Percentiles rank a stretch among this genome's conserved stretches.
Evolutionary conservation across 1,140 invertebrate species (phyloP).

Genomic region (Helicoverpa zea): DNA sequence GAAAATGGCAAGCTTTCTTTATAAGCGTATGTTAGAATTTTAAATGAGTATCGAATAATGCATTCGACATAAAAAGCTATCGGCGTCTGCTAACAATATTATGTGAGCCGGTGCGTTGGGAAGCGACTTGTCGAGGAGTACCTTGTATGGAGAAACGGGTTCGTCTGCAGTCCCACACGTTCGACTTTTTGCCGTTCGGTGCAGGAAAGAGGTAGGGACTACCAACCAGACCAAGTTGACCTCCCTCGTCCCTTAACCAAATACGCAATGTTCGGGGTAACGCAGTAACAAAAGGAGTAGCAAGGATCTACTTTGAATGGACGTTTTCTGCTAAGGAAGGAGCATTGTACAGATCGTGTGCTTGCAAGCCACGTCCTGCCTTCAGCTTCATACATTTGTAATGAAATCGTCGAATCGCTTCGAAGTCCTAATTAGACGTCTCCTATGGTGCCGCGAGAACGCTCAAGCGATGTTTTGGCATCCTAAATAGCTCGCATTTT

Average conservation of each 20-base stretch:
- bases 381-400: conserved; percentile 79
- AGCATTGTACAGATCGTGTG: conserved; percentile 79
- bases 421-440: conserved; percentile 74
- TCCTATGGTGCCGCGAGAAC: conserved; percentile 55
- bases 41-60: conserved; percentile 87
- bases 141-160: conserved; percentile 85
- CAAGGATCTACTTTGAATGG: conserved; percentile 41
- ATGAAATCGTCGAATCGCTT: conserved; percentile 76
- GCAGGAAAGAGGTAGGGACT: conserved; percentile 77
- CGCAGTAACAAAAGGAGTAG: conserved; percentile 62
- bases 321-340: conserved; percentile 58
- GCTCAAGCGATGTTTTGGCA: conserved; percentile 58
- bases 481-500: conserved; percentile 55
- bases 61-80: conserved; percentile 86
- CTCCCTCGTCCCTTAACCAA: conserved; percentile 55
- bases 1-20: conserved; percentile 84
- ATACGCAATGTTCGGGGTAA: conserved; percentile 35
- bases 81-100: conserved; percentile 83
- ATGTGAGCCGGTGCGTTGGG: conserved; percentile 83
- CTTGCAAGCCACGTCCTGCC: conserved; percentile 75
- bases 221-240: conserved; percentile 67
- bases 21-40: conserved; percentile 85
- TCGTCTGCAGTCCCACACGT: conserved; percentile 84
- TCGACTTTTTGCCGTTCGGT: conserved; percentile 81
- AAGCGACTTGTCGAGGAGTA: conserved; percentile 76